These are phyloP conservation scores for Drosophila antonietae DNA, from an alignment of 2,888 invertebrate genomes.

Conservation along the genomic window DNA sequence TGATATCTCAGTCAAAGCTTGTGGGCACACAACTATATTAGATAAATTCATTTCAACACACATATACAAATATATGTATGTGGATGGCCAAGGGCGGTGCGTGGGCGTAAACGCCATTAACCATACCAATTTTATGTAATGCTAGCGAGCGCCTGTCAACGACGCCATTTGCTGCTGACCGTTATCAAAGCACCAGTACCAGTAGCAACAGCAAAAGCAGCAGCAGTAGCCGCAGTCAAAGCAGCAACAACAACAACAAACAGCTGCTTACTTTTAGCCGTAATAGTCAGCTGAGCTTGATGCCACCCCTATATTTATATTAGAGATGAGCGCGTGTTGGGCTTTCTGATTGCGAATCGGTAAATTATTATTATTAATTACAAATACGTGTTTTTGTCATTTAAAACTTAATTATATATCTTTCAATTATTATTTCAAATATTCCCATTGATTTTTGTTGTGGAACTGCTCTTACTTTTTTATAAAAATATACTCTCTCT, in stretches of 20 bases:
- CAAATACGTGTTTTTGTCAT: not conserved
- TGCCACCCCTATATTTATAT: constrained; percentile 37
- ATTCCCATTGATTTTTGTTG: not conserved
- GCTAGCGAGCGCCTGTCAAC: constrained; percentile 40
- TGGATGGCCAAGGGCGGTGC: constrained; percentile 47
- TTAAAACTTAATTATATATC: not conserved
- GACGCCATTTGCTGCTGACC: constrained; percentile 53
- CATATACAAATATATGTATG: constrained; percentile 7
- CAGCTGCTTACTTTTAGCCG: constrained; percentile 61
- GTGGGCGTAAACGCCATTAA: constrained; percentile 45
- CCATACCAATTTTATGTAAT: constrained; percentile 63
- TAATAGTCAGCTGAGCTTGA: constrained; percentile 60
- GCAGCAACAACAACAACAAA: constrained; percentile 40
- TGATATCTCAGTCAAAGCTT: constrained; percentile 56
- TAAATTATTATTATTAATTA: not conserved
- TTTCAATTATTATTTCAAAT: not conserved
- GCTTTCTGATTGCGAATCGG: not conserved
- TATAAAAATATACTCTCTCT: not conserved
- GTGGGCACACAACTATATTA: constrained; percentile 17
- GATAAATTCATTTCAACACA: constrained; percentile 21
- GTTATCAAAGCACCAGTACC: constrained; percentile 59
- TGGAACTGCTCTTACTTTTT: too few relatives aligned
- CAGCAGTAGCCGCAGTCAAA: constrained; percentile 50
- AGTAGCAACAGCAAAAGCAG: constrained; percentile 39
- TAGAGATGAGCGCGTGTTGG: constrained; percentile 5